Evolutionary conservation across 1,140 invertebrate genomes (phyloP).

Genomic region (Helicoverpa zea): DNA sequence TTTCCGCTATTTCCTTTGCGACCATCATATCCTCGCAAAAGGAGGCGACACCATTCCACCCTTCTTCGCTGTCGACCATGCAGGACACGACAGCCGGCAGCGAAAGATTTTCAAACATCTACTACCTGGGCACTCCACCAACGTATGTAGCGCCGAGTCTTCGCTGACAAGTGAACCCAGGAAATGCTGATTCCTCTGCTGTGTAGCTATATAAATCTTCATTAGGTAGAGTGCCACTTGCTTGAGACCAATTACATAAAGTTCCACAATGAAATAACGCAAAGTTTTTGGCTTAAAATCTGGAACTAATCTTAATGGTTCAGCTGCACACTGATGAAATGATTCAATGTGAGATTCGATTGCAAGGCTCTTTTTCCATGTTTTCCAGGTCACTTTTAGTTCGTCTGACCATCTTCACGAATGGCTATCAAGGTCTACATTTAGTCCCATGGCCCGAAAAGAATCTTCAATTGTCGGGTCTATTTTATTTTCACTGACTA

Average conservation of each 20-base stretch:
- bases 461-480: conserved; percentile 80
- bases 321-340: conserved; percentile 64
- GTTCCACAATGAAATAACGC: conserved; percentile 78
- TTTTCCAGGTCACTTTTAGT: conserved; percentile 74
- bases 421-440: conserved; percentile 69
- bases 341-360: conserved; percentile 70
- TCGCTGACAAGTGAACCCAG: conserved; percentile 71
- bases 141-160: too few relatives aligned
- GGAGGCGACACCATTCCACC: too few relatives aligned
- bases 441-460: conserved; percentile 69
- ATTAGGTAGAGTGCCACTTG: conserved; percentile 60
- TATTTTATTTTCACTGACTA: conserved; percentile 77
- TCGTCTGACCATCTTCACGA: conserved; percentile 71
- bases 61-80: too few relatives aligned
- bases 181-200: conserved; percentile 78
- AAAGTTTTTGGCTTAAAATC: conserved; percentile 81
- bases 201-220: conserved; percentile 71
- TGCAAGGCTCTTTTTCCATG: conserved; percentile 77
- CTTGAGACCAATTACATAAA: conserved; percentile 72
- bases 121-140: too few relatives aligned
- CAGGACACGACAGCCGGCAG: too few relatives aligned
- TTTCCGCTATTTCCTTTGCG: too few relatives aligned
- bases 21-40: too few relatives aligned
- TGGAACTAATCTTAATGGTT: conserved; percentile 73
- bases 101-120: too few relatives aligned